Conservation (phyloP, 2,113 vertebrate genomes). For the Mormoops blainvillei region DNA sequence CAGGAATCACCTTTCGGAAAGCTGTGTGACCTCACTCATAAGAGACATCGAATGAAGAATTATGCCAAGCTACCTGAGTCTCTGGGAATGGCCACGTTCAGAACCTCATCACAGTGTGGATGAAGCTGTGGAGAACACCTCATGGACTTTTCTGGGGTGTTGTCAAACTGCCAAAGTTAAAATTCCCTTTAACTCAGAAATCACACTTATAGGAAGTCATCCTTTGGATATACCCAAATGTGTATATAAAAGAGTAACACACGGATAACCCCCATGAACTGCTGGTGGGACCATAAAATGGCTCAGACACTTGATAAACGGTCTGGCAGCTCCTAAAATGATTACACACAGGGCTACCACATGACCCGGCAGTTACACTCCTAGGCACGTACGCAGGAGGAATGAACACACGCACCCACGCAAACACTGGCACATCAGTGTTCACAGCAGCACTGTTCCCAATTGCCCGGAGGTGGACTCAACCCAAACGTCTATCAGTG, state of each 20-base stretch:
- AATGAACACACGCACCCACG: not conserved
- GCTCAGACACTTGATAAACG: not conserved
- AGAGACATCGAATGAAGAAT: not conserved
- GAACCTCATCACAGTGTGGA: accelerated
- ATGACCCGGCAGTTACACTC: not conserved
- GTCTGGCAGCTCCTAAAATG: not conserved
- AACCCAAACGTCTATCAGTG: not conserved
- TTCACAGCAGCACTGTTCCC: not conserved
- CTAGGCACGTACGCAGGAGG: not conserved
- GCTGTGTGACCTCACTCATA: not conserved
- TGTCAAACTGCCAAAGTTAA: not conserved
- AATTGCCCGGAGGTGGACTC: not conserved
- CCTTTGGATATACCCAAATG: accelerated
- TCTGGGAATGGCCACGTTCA: not conserved
- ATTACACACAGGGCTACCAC: not conserved
- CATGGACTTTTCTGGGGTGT: not conserved
- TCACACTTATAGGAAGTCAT: accelerated
- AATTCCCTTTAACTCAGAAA: not conserved
- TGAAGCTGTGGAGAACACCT: accelerated
- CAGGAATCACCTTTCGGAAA: not conserved
- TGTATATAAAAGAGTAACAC: not conserved
- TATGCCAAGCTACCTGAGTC: accelerated
- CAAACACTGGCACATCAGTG: not conserved
- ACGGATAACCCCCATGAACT: not conserved
- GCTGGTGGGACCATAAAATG: not conserved